Evolutionary conservation across 2,888 invertebrate species (phyloP).

Genomic region (Cheilosia vernalis): DNA sequence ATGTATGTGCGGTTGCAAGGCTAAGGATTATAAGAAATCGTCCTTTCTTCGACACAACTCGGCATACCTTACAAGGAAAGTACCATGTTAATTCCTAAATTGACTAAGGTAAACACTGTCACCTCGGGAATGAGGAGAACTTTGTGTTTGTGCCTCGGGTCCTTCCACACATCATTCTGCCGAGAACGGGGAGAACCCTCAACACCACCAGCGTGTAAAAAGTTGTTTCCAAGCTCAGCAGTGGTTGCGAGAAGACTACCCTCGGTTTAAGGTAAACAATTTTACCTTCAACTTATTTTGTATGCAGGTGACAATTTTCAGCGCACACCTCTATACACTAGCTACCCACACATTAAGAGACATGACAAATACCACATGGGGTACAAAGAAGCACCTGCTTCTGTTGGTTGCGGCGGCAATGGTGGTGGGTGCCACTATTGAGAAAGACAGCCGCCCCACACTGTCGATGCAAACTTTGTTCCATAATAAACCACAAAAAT

Average conservation of each 20-base stretch:
- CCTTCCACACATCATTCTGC: conserved; percentile 28
- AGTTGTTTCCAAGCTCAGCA: conserved; percentile 29
- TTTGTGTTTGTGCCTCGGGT: conserved; percentile 5
- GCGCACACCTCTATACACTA: conserved; percentile 2
- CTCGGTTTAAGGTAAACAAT: conserved; percentile 63
- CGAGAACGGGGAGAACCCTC: not conserved
- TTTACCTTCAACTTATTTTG: conserved; percentile 67
- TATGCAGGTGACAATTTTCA: conserved; percentile 71
- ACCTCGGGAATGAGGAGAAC: conserved; percentile 32
- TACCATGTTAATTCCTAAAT: conserved; percentile 69
- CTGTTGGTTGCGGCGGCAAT: not conserved
- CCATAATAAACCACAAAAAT: conserved; percentile 64
- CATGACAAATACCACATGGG: conserved; percentile 37
- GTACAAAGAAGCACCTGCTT: conserved; percentile 65
- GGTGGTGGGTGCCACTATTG: too few relatives aligned
- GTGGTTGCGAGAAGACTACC: conserved; percentile 40
- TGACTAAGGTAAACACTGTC: conserved; percentile 70
- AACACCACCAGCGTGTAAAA: conserved; percentile 23
- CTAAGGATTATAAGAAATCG: conserved; percentile 37
- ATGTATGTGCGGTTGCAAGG: not conserved
- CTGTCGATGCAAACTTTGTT: conserved; percentile 57
- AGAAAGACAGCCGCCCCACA: too few relatives aligned
- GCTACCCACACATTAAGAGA: conserved; percentile 14
- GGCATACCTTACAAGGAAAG: conserved; percentile 23
- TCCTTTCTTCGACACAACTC: conserved; percentile 1